phyloP scores from a whole-genome alignment of 2,113 vertebrate genomes.

The mouse (Mus musculus) region DNA sequence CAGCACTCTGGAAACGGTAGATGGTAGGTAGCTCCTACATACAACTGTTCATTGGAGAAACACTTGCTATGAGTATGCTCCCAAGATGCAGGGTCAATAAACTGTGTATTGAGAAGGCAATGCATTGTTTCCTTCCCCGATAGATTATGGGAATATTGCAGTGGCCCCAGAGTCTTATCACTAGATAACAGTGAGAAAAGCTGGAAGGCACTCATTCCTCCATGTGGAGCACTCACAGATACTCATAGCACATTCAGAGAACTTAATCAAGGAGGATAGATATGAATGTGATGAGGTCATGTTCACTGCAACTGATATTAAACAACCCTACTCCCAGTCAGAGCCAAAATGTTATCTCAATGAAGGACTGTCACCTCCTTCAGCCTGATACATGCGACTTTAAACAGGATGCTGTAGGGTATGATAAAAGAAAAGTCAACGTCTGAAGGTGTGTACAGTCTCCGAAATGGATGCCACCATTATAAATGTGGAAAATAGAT shows the following conservation, averaged over 20 bases:
- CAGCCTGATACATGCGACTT: not conserved
- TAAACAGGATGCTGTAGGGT: not conserved
- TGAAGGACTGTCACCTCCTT: not conserved
- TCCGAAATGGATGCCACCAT: not conserved
- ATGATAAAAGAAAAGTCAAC: not conserved
- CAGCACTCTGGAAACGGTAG: not conserved
- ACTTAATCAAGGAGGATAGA: not conserved
- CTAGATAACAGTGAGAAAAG: not conserved
- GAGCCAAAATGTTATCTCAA: not conserved
- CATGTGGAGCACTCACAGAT: not conserved
- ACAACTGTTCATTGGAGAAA: not conserved
- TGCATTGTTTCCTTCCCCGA: not conserved
- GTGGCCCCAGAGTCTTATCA: not conserved
- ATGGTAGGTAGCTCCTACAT: not conserved
- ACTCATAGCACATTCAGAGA: not conserved
- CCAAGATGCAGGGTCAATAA: not conserved
- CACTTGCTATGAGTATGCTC: not conserved
- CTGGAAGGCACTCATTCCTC: not conserved
- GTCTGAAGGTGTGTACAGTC: not conserved
- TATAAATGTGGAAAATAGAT: not conserved
- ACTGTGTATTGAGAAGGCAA: not conserved
- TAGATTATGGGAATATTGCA: not conserved
- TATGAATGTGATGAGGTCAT: not conserved
- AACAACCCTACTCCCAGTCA: not conserved
- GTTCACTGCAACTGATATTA: not conserved